phyloP scores from a whole-genome alignment of 2,797 vertebrate genomes.

The Lophotriccus pileatus region DNA sequence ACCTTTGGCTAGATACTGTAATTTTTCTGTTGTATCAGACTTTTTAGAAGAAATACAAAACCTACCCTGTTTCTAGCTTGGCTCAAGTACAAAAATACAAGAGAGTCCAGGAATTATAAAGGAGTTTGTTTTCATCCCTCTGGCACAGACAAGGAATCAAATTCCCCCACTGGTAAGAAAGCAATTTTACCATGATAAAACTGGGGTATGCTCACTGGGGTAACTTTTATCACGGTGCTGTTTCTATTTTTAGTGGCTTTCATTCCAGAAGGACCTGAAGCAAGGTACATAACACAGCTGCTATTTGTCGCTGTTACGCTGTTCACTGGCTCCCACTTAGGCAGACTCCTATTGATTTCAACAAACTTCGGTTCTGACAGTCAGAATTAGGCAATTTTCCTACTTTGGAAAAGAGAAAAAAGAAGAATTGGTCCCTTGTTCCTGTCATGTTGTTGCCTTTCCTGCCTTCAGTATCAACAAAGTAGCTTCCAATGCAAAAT shows the following conservation, averaged over 20 bases:
- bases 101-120: not conserved
- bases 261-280: constrained; percentile 23
- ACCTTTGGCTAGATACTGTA: not conserved
- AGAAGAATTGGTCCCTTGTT: not conserved
- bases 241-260: constrained; percentile 2
- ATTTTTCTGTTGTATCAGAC: not conserved
- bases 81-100: not conserved
- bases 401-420: not conserved
- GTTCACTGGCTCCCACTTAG: not conserved
- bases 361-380: not conserved
- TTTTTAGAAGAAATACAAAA: not conserved
- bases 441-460: not conserved
- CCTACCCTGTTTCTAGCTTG: not conserved
- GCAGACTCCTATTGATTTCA: not conserved
- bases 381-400: constrained; percentile 1
- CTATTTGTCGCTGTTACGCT: not conserved
- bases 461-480: not conserved
- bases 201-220: not conserved
- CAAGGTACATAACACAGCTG: not conserved
- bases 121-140: not conserved
- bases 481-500: not conserved
- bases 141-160: not conserved
- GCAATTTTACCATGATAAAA: not conserved
- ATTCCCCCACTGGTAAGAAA: not conserved
- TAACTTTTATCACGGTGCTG: not conserved